These are phyloP conservation scores for Aplocera efformata DNA, from an alignment of 2,888 invertebrate genomes.

Conservation along the genomic window DNA sequence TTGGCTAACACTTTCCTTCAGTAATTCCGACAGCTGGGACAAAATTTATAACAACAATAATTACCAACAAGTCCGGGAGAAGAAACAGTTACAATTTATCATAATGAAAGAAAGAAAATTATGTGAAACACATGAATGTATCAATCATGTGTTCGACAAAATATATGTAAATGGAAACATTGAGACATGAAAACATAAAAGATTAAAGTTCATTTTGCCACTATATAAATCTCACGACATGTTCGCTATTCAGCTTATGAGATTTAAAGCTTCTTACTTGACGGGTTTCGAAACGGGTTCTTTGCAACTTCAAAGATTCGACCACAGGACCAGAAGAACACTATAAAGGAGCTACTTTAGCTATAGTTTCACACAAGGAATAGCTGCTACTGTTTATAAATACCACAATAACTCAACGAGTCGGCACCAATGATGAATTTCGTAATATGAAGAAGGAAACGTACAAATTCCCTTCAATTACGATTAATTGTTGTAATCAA, in stretches of 20 bases:
- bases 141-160: background rate
- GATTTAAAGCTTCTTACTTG: constrained; percentile 14
- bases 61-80: too few species aligned
- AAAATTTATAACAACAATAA: too few species aligned
- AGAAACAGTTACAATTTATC: too few species aligned
- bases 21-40: too few species aligned
- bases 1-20: too few species aligned
- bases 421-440: constrained; percentile 27
- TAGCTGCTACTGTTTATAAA: constrained; percentile 2
- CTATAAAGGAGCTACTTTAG: background rate
- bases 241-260: constrained; percentile 14
- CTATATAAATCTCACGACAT: constrained; percentile 11
- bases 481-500: constrained; percentile 77
- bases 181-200: constrained; percentile 3
- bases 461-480: constrained; percentile 73
- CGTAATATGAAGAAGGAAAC: constrained; percentile 56
- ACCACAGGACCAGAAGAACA: background rate
- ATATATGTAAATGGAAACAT: too few species aligned
- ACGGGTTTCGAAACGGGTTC: constrained; percentile 19
- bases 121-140: too few species aligned
- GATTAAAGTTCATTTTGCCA: background rate
- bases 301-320: constrained; percentile 7
- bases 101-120: too few species aligned
- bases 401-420: constrained; percentile 12
- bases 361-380: constrained; percentile 7